Evolutionary conservation across 2,888 invertebrate species (phyloP), one percentile per base, ranked within the genome.

Genomic region (Andrena marginata): DNA sequence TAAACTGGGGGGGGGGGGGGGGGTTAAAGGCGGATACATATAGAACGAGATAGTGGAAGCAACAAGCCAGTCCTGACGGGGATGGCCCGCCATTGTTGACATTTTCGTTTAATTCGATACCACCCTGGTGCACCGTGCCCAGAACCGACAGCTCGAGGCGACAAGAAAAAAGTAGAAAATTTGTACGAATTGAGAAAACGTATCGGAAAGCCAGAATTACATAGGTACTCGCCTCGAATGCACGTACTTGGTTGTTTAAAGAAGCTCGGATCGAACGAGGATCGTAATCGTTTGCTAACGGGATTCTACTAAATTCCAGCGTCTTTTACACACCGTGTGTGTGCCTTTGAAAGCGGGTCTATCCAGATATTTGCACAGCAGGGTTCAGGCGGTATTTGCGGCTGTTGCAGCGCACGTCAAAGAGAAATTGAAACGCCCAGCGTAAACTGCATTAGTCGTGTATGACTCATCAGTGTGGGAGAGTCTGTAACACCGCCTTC

Each of bases 391-490:
- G 48, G 68, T 82, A 29, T 77, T 69, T 72, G 71, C 60, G 26
- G 56, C 56, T 29, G 68, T 67, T 75, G 59, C 72, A 26, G 49
- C 31, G 3, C 54, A 20, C 78, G 70, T 87, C 86, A 86, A 86
- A 85, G 86, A 80, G 86, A 87, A 86, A 86, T 82, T 64, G 82
- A 70, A 77, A 79, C 71, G 80, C 59, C 49, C 7, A 78, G 69
- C 82, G 82, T 76, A 82, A 78, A 84, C 78, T 75, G 26, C 78
- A 75, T 72, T 75, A 72, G 68, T 64, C 71, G 35, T 42, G 69
- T 82, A 78, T 68, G 68, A 75, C 51, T 82, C 78, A 69, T 84
- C 82, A 68, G 20, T 26, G 48, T 13, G n/a, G 42, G 42, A 16
- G 26, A 56, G 23, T 1, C 68, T 77, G 80, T 72, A 77, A 80